These are phyloP conservation scores for Gymnothorax javanicus DNA, from an alignment of 2,797 vertebrate species.

Conservation along the genomic window DNA sequence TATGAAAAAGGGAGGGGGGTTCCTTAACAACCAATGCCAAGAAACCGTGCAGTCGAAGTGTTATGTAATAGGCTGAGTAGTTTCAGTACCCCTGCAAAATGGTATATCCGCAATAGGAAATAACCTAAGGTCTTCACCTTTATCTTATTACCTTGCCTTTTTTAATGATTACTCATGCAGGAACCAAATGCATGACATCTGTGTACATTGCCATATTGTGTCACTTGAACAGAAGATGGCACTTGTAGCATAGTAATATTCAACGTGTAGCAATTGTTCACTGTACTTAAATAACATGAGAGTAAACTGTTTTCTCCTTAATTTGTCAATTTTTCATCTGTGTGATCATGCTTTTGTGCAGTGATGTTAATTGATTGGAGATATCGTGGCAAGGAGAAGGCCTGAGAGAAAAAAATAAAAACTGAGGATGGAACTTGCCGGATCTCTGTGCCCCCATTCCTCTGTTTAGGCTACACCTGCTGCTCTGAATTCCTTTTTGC, in stretches of 20 bases:
- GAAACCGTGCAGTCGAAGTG: constrained; percentile 16
- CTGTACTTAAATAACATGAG: too few relatives aligned
- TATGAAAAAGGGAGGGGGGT: constrained; percentile 18
- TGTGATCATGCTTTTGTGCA: neutral
- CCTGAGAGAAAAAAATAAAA: neutral
- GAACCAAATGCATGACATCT: neutral
- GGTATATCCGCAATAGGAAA: neutral
- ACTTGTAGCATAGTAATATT: neutral
- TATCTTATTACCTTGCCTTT: neutral
- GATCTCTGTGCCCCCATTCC: neutral
- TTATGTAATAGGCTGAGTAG: constrained; percentile 33
- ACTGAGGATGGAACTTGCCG: neutral
- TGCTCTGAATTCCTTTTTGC: neutral
- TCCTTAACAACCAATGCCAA: constrained; percentile 26
- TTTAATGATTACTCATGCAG: neutral
- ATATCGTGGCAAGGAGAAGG: neutral
- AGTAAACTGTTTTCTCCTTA: neutral
- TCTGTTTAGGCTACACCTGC: neutral
- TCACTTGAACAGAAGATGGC: neutral
- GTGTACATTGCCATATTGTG: neutral
- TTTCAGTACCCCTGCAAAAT: neutral
- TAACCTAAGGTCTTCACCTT: neutral
- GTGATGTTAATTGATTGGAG: neutral
- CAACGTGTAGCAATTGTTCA: neutral
- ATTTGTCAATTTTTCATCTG: neutral